These are phyloP conservation scores for Nebria ingens DNA, from an alignment of 1,140 invertebrate species.

Conservation along the genomic window DNA sequence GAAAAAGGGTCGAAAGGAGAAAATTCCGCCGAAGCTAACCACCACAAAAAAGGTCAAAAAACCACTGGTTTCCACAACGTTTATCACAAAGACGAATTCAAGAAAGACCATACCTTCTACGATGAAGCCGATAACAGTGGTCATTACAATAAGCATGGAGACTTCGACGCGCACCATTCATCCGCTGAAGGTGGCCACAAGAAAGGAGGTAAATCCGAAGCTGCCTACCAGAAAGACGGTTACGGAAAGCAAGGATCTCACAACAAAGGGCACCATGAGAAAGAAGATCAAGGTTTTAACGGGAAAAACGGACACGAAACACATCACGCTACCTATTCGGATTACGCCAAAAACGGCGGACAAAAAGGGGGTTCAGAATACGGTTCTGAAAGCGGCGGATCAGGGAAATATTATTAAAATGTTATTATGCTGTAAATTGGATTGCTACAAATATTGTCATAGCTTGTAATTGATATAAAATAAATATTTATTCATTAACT, in stretches of 20 bases:
- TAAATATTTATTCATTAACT: too few relatives aligned
- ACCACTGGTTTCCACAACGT: constrained; percentile 60
- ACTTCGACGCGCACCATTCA: constrained; percentile 37
- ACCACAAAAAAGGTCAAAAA: constrained; percentile 55
- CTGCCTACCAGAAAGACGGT: constrained; percentile 34
- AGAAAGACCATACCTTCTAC: constrained; percentile 62
- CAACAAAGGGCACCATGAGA: constrained; percentile 37
- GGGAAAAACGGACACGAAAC: constrained; percentile 35
- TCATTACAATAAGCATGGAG: constrained; percentile 44
- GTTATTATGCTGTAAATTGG: too few relatives aligned
- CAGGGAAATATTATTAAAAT: not conserved
- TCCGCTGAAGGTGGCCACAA: constrained; percentile 36
- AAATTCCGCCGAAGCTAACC: constrained; percentile 35
- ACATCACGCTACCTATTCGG: constrained; percentile 21
- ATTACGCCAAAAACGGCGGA: constrained; percentile 34
- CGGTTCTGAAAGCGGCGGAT: constrained; percentile 23
- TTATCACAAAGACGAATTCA: constrained; percentile 62
- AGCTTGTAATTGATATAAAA: too few relatives aligned
- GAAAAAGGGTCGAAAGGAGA: constrained; percentile 32
- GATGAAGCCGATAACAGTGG: constrained; percentile 55
- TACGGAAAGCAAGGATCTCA: constrained; percentile 35
- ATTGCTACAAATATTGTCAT: too few relatives aligned
- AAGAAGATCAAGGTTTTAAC: constrained; percentile 33
- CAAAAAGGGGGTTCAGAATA: constrained; percentile 33
- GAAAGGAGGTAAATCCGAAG: constrained; percentile 39